These are phyloP conservation scores for Corydoras sp. DNA, from an alignment of 2,113 vertebrate genomes.

Conservation along the genomic window DNA sequence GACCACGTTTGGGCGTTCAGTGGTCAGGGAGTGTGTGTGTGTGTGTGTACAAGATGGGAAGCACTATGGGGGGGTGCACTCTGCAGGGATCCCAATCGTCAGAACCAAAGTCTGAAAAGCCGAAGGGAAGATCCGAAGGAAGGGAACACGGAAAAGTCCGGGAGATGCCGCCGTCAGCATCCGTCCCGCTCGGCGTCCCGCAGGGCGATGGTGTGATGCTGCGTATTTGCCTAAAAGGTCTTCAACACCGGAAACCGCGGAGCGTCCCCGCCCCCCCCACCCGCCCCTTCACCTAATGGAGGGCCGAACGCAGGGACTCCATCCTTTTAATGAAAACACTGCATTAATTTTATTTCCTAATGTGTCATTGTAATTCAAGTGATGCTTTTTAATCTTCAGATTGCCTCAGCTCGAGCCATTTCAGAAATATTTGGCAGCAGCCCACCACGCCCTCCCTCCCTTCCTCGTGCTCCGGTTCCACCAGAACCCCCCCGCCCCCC, in stretches of 20 bases:
- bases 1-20: too few species aligned
- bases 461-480: slow-evolving; percentile 56
- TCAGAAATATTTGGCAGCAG: slow-evolving; percentile 70
- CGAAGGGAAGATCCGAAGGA: too few species aligned
- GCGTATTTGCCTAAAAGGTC: slow-evolving; percentile 72
- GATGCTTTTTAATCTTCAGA: slow-evolving; percentile 76
- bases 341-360: slow-evolving; percentile 76
- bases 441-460: slow-evolving; percentile 39
- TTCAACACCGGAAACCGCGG: slow-evolving; percentile 60
- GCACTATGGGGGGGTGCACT: too few species aligned
- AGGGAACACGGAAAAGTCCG: too few species aligned
- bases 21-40: too few species aligned
- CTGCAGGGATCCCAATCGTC: too few species aligned
- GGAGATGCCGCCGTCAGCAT: neutral
- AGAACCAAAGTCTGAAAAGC: too few species aligned
- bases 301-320: slow-evolving; percentile 68
- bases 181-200: slow-evolving; percentile 17
- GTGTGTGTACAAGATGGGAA: too few species aligned
- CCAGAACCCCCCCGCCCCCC: slow-evolving; percentile 43
- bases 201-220: slow-evolving; percentile 54
- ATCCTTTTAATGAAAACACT: slow-evolving; percentile 71
- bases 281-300: slow-evolving; percentile 66
- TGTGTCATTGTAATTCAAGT: slow-evolving; percentile 77
- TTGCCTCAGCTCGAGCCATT: slow-evolving; percentile 72
- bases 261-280: slow-evolving; percentile 49